Conservation (phyloP, 2,888 invertebrate species). For the Coenonympha arcania region DNA sequence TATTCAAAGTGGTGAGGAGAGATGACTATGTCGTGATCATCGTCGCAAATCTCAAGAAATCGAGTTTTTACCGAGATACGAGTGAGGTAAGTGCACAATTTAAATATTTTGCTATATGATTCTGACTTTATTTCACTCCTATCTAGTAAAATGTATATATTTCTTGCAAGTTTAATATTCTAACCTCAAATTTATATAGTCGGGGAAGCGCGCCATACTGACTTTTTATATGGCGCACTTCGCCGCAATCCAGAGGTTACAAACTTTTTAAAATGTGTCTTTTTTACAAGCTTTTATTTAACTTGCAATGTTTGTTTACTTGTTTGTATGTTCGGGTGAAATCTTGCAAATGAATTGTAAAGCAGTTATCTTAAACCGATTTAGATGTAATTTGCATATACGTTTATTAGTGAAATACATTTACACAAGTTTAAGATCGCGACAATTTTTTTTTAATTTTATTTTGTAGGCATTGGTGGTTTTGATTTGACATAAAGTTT, state of each 20-base stretch:
- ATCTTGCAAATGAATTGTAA: not conserved
- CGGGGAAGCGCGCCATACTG: not conserved
- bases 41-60: too few relatives aligned
- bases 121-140: not conserved
- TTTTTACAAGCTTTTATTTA: not conserved
- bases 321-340: not conserved
- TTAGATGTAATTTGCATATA: too few relatives aligned
- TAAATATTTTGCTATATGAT: not conserved
- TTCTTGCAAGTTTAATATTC: not conserved
- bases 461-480: not conserved
- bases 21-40: too few relatives aligned
- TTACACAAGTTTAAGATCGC: not conserved
- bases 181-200: not conserved
- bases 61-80: too few relatives aligned
- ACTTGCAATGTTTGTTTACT: not conserved
- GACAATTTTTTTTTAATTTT: not conserved
- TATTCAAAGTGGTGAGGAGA: too few relatives aligned
- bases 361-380: not conserved
- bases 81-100: not conserved
- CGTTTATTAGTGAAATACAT: not conserved
- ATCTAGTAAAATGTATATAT: not conserved
- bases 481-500: too few relatives aligned
- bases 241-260: too few relatives aligned
- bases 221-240: not conserved
- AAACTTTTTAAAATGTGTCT: too few relatives aligned